A percentile compares a stretch with the other conserved stretches of the same genome.
phyloP scores from a whole-genome alignment of 2,113 vertebrate species.

The Pseudopodoces humilis region DNA sequence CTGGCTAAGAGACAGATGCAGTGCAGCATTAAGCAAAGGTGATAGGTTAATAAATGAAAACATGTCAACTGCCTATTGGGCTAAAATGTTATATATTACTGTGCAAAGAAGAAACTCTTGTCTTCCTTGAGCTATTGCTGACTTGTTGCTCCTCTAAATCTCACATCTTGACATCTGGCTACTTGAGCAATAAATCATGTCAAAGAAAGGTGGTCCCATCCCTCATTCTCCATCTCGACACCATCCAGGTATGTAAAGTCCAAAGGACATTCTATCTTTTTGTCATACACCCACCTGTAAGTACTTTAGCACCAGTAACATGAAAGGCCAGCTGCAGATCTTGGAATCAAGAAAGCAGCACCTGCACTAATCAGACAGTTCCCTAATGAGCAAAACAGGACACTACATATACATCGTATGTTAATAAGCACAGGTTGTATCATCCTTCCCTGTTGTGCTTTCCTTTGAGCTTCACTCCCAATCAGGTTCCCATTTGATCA shows the following conservation, averaged over 20 bases:
- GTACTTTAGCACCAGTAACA: background rate
- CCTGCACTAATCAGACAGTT: background rate
- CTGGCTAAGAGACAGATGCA: too few species aligned
- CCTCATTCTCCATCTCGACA: too few species aligned
- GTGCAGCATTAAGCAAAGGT: too few species aligned
- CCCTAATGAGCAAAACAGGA: background rate
- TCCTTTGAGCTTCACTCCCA: background rate
- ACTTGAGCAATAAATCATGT: too few species aligned
- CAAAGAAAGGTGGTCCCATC: too few species aligned
- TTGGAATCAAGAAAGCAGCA: background rate
- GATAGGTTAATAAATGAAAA: too few species aligned
- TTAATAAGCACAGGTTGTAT: background rate
- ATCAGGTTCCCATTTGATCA: background rate
- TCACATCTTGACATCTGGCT: too few species aligned
- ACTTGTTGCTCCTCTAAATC: too few species aligned
- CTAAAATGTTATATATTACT: too few species aligned
- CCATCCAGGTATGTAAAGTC: rapidly evolving
- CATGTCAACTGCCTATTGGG: too few species aligned
- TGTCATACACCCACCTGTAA: background rate
- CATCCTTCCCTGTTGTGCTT: background rate
- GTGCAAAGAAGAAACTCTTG: too few species aligned
- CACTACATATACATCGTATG: rapidly evolving
- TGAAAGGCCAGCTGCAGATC: background rate
- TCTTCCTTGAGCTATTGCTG: too few species aligned
- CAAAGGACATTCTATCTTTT: background rate